Evolutionary conservation across 1,140 invertebrate species (phyloP).

Genomic region (Lepidurus arcticus): DNA sequence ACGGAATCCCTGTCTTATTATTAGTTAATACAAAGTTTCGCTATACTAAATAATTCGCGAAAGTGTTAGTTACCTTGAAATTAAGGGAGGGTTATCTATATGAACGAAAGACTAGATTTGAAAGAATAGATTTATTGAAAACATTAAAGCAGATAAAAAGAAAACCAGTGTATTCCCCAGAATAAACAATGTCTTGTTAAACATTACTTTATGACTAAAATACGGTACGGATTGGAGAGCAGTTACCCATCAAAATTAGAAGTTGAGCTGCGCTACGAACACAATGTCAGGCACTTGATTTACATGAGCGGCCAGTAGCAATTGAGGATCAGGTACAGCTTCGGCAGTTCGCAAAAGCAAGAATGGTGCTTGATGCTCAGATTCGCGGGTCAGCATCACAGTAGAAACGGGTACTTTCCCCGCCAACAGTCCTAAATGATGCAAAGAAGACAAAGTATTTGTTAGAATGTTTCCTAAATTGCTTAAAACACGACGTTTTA

Average conservation of each 20-base stretch:
- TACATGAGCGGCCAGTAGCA: neutral
- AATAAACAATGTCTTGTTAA: no score
- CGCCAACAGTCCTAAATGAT: neutral
- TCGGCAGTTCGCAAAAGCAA: constrained; percentile 26
- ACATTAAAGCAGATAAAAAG: no score
- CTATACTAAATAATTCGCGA: no score
- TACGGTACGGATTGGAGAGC: no score
- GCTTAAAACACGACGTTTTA: neutral
- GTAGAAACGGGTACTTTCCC: constrained; percentile 11
- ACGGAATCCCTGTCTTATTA: no score
- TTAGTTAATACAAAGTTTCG: no score
- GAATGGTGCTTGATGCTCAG: neutral
- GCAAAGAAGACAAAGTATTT: neutral
- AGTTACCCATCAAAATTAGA: neutral
- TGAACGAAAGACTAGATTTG: no score
- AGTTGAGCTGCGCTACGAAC: constrained; percentile 27
- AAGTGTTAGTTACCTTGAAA: no score
- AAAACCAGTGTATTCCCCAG: no score
- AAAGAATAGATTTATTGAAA: no score
- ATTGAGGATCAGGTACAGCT: constrained; percentile 1
- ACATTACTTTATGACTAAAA: no score
- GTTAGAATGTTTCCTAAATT: neutral
- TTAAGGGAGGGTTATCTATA: no score
- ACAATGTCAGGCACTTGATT: constrained; percentile 4
- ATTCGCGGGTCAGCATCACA: constrained; percentile 24